These are phyloP conservation scores for Pterophyllum scalare DNA, from an alignment of 2,113 vertebrate species.

Conservation along the genomic window DNA sequence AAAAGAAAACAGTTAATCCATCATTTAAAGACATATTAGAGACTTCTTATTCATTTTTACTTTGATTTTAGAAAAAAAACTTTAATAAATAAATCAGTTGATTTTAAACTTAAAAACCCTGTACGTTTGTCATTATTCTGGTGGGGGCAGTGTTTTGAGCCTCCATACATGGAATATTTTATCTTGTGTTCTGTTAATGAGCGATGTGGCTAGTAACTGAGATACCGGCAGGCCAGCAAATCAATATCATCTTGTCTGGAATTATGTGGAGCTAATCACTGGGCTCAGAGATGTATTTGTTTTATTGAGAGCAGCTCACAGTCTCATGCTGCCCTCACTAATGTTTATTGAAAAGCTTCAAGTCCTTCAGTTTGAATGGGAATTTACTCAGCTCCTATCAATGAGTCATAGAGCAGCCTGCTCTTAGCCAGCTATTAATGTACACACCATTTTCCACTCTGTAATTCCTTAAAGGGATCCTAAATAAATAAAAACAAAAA, in stretches of 20 bases:
- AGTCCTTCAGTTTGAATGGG: neutral
- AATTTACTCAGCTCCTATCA: neutral
- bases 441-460: neutral
- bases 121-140: neutral
- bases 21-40: neutral
- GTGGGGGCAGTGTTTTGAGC: neutral
- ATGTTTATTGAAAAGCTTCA: slow-evolving; percentile 1
- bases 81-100: too few relatives aligned
- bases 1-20: neutral
- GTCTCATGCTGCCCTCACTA: neutral
- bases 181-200: neutral
- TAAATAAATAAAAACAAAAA: neutral
- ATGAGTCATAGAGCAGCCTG: neutral
- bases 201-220: neutral
- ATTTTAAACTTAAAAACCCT: neutral
- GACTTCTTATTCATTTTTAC: neutral
- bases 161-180: neutral
- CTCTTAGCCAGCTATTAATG: neutral
- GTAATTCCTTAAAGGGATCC: neutral
- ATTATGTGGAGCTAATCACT: slow-evolving; percentile 33
- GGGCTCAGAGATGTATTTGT: slow-evolving; percentile 13
- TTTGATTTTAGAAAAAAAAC: too few relatives aligned
- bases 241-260: slow-evolving; percentile 38
- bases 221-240: neutral
- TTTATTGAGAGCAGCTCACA: slow-evolving; percentile 18